Base-by-base conservation (phyloP, 2,113 vertebrate species). In the Albula goreensis region DNA sequence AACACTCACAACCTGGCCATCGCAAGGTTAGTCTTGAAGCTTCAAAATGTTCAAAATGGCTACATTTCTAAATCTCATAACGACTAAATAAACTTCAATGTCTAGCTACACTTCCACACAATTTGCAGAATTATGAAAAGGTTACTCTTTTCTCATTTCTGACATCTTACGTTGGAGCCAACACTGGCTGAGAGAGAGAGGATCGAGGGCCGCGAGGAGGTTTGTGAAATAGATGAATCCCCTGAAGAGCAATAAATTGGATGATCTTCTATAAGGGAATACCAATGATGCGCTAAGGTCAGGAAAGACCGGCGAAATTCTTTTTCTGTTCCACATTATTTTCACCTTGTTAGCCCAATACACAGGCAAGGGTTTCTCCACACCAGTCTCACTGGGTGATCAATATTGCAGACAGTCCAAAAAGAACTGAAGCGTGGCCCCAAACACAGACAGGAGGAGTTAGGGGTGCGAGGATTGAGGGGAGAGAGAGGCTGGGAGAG, bases 311-410 rank as follows among this genome's bases (percentile, higher is more conserved):
- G 83, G 77, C 77, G 78, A 90, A 89, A 91, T 70, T 85, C 87
- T 81, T 82, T 89, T 89, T 91, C 89, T 85, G 83, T 88, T 84
- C 83, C 91, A 90, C 90, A 90, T 94, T 92, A 91, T 93, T 85
- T 92, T 93, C 91, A 92, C 92, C 93, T 94, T 94, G 92, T 94
- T 94, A 94, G 91, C 89, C 89, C 79, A 92, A 91, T 89, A 91
- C 86, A 52, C 49, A 88, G 91, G 81, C 78, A 50, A 88, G 88
- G 88, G 31, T 41, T 41, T 86, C 89, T 84, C 87, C 90, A 88
- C 88, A 88, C 83, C 86, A 82, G 85, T 87, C 82, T 51, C 9
- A 83, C 70, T 10, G 79, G 81, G 80, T 90, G 90, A 93, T 93
- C 93, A 89, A 91, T 92, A 91, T 85, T 57, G 77, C 50, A 89